A percentile compares a stretch with the other conserved stretches of the same genome.
Evolutionary conservation across 2,797 vertebrate genomes (phyloP).

Genomic region (Epinephelus malabaricus): DNA sequence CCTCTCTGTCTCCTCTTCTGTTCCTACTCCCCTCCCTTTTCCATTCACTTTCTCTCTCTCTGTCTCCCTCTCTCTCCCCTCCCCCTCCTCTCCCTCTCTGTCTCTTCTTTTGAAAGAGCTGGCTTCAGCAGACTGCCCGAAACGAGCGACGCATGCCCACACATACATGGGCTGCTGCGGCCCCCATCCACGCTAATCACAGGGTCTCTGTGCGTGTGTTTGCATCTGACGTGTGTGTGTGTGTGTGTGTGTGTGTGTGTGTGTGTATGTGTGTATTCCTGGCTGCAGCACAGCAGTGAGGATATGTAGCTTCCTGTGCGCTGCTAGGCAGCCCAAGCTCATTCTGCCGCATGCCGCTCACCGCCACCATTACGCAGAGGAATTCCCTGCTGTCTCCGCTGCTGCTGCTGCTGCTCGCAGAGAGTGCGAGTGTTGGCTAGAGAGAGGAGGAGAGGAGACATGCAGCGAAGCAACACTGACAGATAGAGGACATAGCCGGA

Average conservation of each 20-base stretch:
- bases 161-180: slow-evolving; percentile 50
- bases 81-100: slow-evolving; percentile 27
- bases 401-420: slow-evolving; percentile 57
- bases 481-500: slow-evolving; percentile 69
- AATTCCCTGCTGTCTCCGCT: slow-evolving; percentile 77
- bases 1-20: slow-evolving; percentile 11
- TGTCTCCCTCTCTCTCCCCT: not conserved
- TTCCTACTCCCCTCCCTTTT: slow-evolving; percentile 13
- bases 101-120: slow-evolving; percentile 73
- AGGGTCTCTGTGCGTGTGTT: slow-evolving; percentile 40
- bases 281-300: slow-evolving; percentile 68
- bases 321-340: slow-evolving; percentile 67
- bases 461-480: slow-evolving; percentile 65
- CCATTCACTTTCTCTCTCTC: slow-evolving; percentile 7
- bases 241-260: slow-evolving; percentile 36
- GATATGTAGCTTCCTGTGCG: slow-evolving; percentile 73
- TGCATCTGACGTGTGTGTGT: slow-evolving; percentile 31
- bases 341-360: slow-evolving; percentile 80
- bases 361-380: slow-evolving; percentile 80
- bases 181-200: slow-evolving; percentile 63
- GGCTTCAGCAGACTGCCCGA: slow-evolving; percentile 80
- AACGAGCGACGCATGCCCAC: slow-evolving; percentile 65
- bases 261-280: slow-evolving; percentile 43
- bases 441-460: slow-evolving; percentile 58
- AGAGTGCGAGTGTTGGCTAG: slow-evolving; percentile 51